phyloP scores from a whole-genome alignment of 2,888 invertebrate species.

The Macrophya annulata region DNA sequence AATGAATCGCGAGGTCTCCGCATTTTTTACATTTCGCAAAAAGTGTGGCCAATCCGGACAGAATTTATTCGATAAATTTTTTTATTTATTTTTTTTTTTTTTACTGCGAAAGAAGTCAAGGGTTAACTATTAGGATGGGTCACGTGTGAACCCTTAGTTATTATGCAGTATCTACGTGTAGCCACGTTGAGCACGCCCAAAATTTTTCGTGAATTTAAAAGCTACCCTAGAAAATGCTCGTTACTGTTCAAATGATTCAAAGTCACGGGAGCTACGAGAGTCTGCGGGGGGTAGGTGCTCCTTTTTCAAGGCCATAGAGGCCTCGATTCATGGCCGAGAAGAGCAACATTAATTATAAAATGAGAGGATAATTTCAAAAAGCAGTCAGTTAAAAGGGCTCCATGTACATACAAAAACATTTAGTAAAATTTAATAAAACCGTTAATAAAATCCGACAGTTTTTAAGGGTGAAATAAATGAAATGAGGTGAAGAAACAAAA shows the following conservation, averaged over 20 bases:
- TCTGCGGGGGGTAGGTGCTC: not conserved
- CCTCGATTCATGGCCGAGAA: slow-evolving; percentile 1
- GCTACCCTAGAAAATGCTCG: not conserved
- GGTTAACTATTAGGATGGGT: not conserved
- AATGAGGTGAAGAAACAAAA: not conserved
- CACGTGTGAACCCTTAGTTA: slow-evolving; percentile 4
- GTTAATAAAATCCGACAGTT: not conserved
- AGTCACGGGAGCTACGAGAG: not conserved
- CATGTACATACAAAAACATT: not conserved
- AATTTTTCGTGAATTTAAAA: not conserved
- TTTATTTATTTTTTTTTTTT: too few relatives aligned
- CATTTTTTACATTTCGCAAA: not conserved
- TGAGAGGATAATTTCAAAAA: not conserved
- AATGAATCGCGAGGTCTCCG: not conserved
- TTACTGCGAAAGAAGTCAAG: slow-evolving; percentile 3
- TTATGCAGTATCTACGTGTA: slow-evolving; percentile 20
- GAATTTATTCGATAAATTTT: not conserved
- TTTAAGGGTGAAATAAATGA: not conserved
- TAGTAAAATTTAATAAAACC: not conserved
- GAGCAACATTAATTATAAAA: not conserved
- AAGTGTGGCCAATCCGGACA: not conserved
- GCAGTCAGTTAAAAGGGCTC: too few relatives aligned
- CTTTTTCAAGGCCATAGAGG: slow-evolving; percentile 17
- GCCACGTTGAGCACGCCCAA: not conserved
- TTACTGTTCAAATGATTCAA: slow-evolving; percentile 20